Evolutionary conservation across 2,888 invertebrate species (phyloP).

Genomic region (Diadegma fenestrale): DNA sequence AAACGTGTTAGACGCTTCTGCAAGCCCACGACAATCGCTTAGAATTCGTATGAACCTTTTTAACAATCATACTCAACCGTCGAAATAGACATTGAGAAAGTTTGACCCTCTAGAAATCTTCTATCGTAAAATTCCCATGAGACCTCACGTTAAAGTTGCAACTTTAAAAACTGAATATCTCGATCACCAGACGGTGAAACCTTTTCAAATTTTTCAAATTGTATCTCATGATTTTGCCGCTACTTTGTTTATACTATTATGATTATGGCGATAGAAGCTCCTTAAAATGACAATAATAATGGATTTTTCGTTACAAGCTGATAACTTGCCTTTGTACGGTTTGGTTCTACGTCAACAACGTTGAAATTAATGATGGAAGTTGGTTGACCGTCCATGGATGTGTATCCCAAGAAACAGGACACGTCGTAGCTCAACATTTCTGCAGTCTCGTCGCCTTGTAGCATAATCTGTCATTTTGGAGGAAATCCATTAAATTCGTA

Average conservation of each 20-base stretch:
- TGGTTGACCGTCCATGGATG: slow-evolving; percentile 80
- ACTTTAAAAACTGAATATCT: too few species aligned
- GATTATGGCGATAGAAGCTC: too few species aligned
- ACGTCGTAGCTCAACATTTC: slow-evolving; percentile 83
- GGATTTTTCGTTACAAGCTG: background rate
- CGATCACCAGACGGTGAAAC: too few species aligned
- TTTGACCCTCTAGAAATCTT: too few species aligned
- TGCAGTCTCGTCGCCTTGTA: slow-evolving; percentile 78
- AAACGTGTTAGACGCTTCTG: slow-evolving; percentile 80
- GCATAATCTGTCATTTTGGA: slow-evolving; percentile 71
- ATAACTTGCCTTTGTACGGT: slow-evolving; percentile 67
- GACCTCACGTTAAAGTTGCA: too few species aligned
- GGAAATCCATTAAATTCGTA: background rate
- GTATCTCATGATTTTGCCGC: too few species aligned
- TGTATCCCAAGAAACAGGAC: slow-evolving; percentile 85
- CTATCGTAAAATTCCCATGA: too few species aligned
- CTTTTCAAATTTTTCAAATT: too few species aligned
- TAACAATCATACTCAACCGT: too few species aligned
- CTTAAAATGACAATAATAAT: background rate
- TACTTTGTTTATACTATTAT: too few species aligned
- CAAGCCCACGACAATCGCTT: slow-evolving; percentile 41
- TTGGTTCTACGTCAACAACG: slow-evolving; percentile 64
- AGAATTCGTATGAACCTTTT: too few species aligned
- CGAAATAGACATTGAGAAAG: too few species aligned
- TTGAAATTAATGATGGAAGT: slow-evolving; percentile 73